Evolutionary conservation across 92 coral and sea anemone genomes (phyloP), one percentile per base, ranked within the genome.

Genomic region (Desmophyllum pertusum): DNA sequence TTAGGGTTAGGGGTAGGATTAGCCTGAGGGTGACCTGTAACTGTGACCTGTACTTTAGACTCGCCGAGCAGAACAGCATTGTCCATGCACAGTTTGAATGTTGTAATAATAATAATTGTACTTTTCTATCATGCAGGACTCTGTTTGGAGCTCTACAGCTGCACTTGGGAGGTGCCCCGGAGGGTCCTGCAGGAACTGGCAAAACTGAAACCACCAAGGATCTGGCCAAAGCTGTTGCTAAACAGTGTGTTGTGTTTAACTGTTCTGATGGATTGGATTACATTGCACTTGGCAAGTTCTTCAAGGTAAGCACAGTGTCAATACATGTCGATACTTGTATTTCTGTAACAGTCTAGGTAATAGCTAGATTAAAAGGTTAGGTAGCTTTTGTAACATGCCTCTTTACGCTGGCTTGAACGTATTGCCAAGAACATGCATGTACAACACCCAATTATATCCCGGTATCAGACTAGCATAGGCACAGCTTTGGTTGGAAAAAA

Each of bases 151-250:
- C 98, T n/a, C 91, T 96, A 19, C 98, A 96, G 89, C 92, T 96
- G 29, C 98, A 94, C 88, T 89, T 96, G 81, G 98, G 98, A 35
- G 98, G 98, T 5, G 98, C 98, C 46, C 98, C 98, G 14, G 98
- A 94, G 81, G 98, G 98, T 6, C 98, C 98, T 51, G 98, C 98
- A 6, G 98, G 98, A 5, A 96, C 98, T 9, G 98, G 98, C 48
- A 96, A 96, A 76, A 96, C 98, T 53, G 98, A 96, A 83, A 96
- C 98, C 4, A 94, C 98, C 19, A 94, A 94, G 76, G 98, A 94
- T 70, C 72, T 94, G 92, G 98, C 95, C 66, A 91, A 92, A 76
- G 98, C 98, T 45, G 95, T 94, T 17, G 98, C 95, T n/a, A 94
- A 91, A 72, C 95, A 91, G 85, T 91, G 95, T 70, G 95, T 91